Conservation (phyloP, 2,797 vertebrate species). For the Rhinella marina region DNA sequence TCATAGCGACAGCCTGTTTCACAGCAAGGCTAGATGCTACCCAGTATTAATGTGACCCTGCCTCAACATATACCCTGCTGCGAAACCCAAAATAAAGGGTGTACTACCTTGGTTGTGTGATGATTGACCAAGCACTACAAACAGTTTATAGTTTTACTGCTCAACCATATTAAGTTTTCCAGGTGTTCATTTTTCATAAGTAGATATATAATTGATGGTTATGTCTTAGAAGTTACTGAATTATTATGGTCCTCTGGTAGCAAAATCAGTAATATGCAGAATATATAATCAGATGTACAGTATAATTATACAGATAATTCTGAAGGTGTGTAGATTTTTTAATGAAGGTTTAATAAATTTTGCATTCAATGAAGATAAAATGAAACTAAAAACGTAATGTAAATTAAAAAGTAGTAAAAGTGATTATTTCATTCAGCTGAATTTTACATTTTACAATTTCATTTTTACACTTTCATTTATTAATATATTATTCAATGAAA, state of each 20-base stretch:
- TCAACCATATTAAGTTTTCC: too few relatives aligned
- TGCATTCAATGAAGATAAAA: constrained; percentile 46
- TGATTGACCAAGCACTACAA: too few relatives aligned
- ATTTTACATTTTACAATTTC: constrained; percentile 31
- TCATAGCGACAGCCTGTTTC: too few relatives aligned
- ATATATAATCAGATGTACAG: not conserved
- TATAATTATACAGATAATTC: constrained; percentile 21
- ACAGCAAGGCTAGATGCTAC: too few relatives aligned
- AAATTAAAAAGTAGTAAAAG: constrained; percentile 44
- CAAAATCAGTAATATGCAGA: not conserved
- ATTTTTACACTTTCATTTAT: constrained; percentile 25
- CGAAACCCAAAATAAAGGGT: too few relatives aligned
- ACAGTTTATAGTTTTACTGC: too few relatives aligned
- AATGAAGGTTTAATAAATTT: constrained; percentile 48
- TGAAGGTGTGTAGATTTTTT: constrained; percentile 28
- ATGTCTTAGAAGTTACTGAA: not conserved
- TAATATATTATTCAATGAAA: not conserved
- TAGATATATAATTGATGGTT: too few relatives aligned
- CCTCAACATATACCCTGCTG: too few relatives aligned
- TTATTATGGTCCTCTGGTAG: not conserved
- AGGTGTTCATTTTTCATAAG: too few relatives aligned
- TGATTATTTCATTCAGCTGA: constrained; percentile 33
- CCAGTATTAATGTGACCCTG: too few relatives aligned
- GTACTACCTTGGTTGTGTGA: too few relatives aligned
- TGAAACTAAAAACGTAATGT: constrained; percentile 40